phyloP scores from a whole-genome alignment of 2,797 vertebrate species.

The Capromys pilorides region DNA sequence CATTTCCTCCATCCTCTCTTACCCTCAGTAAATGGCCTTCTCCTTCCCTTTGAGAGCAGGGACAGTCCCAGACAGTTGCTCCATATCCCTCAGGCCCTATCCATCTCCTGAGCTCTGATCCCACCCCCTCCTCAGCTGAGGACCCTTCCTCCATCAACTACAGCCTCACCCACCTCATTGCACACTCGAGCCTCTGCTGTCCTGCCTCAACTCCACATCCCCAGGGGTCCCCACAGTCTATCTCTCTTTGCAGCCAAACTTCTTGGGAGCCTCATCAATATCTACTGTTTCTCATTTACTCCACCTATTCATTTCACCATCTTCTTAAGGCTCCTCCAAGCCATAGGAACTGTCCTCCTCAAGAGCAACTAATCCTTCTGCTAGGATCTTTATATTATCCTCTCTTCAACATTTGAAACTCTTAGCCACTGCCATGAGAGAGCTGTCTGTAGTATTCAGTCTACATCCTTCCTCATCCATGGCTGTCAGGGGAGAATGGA shows the following conservation, averaged over 20 bases:
- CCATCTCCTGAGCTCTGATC: neutral
- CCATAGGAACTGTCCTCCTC: neutral
- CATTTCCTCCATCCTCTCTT: neutral
- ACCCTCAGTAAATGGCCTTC: neutral
- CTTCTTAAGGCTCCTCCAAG: neutral
- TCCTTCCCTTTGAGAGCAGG: neutral
- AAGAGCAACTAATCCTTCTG: neutral
- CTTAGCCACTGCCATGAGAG: neutral
- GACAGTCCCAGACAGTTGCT: neutral
- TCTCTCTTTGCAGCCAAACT: constrained; percentile 55
- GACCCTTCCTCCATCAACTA: constrained; percentile 29
- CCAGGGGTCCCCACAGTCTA: neutral
- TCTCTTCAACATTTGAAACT: neutral
- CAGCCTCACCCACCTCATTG: neutral
- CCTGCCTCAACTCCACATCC: neutral
- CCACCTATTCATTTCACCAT: neutral
- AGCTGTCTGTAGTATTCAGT: neutral
- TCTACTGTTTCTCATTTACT: too few relatives aligned
- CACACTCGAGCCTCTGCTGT: neutral
- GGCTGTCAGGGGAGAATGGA: neutral
- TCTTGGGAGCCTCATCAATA: neutral
- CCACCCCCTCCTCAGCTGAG: neutral
- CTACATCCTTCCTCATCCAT: neutral
- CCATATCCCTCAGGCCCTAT: accelerated
- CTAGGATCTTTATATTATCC: neutral